Evolutionary conservation across 1,140 invertebrate genomes (phyloP).

Genomic region (Nixonia krombeini): DNA sequence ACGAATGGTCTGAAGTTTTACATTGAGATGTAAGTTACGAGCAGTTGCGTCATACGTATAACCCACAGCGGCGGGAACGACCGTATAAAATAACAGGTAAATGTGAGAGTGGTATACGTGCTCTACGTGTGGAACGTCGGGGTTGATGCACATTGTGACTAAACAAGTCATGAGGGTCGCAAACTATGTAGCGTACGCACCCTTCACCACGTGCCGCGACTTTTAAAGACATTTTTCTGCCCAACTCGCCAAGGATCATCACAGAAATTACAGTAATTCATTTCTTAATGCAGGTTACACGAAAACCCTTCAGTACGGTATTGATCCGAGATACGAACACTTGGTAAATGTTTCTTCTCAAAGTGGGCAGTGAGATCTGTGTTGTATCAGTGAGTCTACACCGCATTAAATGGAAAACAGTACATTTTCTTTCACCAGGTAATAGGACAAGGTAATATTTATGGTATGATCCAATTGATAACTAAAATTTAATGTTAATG

Average conservation of each 20-base stretch:
- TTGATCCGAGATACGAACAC: no score
- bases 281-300: no score
- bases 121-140: slow-evolving; percentile 4
- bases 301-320: no score
- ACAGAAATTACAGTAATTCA: background rate
- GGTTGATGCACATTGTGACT: slow-evolving; percentile 7
- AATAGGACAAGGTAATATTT: no score
- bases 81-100: slow-evolving; percentile 11
- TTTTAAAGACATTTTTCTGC: background rate
- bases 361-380: no score
- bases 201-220: slow-evolving; percentile 2
- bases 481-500: no score
- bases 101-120: slow-evolving; percentile 6
- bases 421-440: no score
- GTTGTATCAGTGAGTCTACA: no score
- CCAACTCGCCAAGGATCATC: background rate
- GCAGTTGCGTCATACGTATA: slow-evolving; percentile 7
- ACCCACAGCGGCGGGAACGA: background rate
- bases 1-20: slow-evolving; percentile 10
- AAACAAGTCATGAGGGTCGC: slow-evolving; percentile 10
- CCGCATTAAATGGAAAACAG: no score
- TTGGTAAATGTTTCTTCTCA: no score
- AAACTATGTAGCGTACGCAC: slow-evolving; percentile 7
- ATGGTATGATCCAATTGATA: no score
- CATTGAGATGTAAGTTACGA: slow-evolving; percentile 12